phyloP scores from a whole-genome alignment of 1,140 invertebrate species.

The Drosophila melanica region DNA sequence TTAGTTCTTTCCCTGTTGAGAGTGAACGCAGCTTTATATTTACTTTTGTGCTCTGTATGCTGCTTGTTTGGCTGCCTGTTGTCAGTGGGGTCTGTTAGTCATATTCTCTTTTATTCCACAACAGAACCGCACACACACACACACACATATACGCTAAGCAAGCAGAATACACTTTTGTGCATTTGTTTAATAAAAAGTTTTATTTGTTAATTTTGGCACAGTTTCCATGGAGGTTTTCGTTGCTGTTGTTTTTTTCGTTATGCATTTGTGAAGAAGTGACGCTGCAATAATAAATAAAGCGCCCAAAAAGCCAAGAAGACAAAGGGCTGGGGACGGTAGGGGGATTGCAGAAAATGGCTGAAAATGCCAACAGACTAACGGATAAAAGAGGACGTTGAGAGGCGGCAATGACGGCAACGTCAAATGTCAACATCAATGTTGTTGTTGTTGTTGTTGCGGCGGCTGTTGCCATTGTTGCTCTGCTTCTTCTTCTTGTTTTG shows the following conservation, averaged over 20 bases:
- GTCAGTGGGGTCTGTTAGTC: slow-evolving; percentile 27
- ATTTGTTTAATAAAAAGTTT: slow-evolving; percentile 74
- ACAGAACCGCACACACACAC: slow-evolving; percentile 20
- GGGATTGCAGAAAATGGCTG: slow-evolving; percentile 54
- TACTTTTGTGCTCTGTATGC: slow-evolving; percentile 26
- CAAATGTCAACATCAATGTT: slow-evolving; percentile 78
- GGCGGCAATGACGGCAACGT: slow-evolving; percentile 57
- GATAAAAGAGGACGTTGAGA: slow-evolving; percentile 55
- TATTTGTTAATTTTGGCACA: slow-evolving; percentile 74
- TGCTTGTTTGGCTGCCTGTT: slow-evolving; percentile 24
- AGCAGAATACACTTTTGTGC: slow-evolving; percentile 63
- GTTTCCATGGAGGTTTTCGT: slow-evolving; percentile 45
- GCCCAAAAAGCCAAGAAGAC: slow-evolving; percentile 32
- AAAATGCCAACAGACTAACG: slow-evolving; percentile 68
- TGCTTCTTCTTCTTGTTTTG: slow-evolving; percentile 33
- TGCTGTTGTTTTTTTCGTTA: slow-evolving; percentile 18
- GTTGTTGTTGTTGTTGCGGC: slow-evolving; percentile 44
- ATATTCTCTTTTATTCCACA: slow-evolving; percentile 33
- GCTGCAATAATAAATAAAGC: slow-evolving; percentile 76
- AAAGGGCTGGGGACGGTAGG: background rate
- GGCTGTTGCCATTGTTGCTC: slow-evolving; percentile 15
- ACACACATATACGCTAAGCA: slow-evolving; percentile 39
- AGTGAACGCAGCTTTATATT: slow-evolving; percentile 19
- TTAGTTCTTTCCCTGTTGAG: slow-evolving; percentile 2
- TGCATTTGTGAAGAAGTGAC: slow-evolving; percentile 57